Base-by-base conservation (phyloP, 2,113 vertebrate genomes). In the Macroglossus sobrinus region DNA sequence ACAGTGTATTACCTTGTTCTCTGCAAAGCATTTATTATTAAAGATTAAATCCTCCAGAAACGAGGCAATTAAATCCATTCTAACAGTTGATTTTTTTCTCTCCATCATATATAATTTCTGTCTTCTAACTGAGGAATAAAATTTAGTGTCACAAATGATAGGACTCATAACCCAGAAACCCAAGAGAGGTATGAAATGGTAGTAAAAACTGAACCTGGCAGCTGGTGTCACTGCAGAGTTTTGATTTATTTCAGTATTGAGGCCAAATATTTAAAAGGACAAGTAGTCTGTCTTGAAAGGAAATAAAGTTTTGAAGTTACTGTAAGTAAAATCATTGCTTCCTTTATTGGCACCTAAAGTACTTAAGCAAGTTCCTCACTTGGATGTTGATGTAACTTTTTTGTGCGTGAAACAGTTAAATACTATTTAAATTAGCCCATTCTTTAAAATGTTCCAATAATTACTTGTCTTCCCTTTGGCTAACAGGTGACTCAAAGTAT, bases 261-360 rank as follows among this genome's bases (percentile, higher is more conserved):
- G 84, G 43, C 45, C 61, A 66, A 75, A 61, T 95, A 92, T 89
- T 89, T 71, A 78, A 96, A 81, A 84, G 30, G 24, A 75, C 55
- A 89, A 84, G 4, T 15, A 69, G 5, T 40, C 2, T 94, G 35
- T 57, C 38, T 7, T 75, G 45, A 75, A 85, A 89, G 28, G 45
- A 84, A 89, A 69, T 76, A 43, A 92, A 59, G 8, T 92, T 78
- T 45, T 28, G 10, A 81, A 71, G 45, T 45, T 92, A 71, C 63
- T 90, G 10, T 85, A 50, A 50, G 7, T 26, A 5, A 79, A 45
- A 80, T 78, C 45, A 72, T 76, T 47, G 30, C 30, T 76, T 95
- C n/a, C 45, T 72, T 86, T 72, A 59, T 28, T 66, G 63, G 4
- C 40, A 72, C 94, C 91, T 82, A 53, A 84, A 92, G 5, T 80